Base-by-base conservation (phyloP, 2,888 invertebrate genomes). In the Lasioglossum marginatum region DNA sequence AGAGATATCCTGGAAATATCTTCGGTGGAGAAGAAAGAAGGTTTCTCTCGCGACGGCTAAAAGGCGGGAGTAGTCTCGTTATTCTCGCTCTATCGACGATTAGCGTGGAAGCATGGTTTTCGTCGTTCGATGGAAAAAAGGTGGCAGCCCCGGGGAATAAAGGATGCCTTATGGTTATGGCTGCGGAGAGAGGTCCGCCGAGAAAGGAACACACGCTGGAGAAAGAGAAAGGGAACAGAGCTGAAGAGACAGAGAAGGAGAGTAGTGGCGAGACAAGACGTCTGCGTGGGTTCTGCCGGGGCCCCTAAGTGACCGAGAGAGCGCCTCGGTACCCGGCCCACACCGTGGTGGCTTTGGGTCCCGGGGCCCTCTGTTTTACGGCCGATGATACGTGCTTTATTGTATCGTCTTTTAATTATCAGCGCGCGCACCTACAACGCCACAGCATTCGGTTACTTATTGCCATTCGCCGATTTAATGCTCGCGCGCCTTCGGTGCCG, bases 351-450 rank as follows among this genome's bases (percentile, higher is more conserved):
- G 85, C 89, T 83, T 82, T 86, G n/a, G 68, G 87, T 80, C 78
- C 81, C 90, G 79, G 82, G 52, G 34, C 68, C 68, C 68, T 68
- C 68, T 95, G 95, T 94, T 95, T 95, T 95, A 95, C 93, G 94
- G 94, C 93, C 94, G 91, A 93, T 93, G 95, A 95, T 95, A 95
- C 92, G 94, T 94, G 93, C 92, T 95, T 95, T 95, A 95, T 95
- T 95, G 95, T 94, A 94, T 95, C 95, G 95, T 93, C 94, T 95
- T 95, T 95, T 95, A 95, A 95, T 95, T 95, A 95, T 95, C 95
- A 95, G 95, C 92, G 91, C 91, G 92, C 91, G 92, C 94, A 94
- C 94, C 94, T 94, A 95, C 95, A 95, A 94, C 95, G 93, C 92
- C 92, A 93, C 93, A 93, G 94, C 94, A 93, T 94, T 94, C 92